Conservation (phyloP, 2,113 vertebrate species). For the Psammodynastes pulverulentus region DNA sequence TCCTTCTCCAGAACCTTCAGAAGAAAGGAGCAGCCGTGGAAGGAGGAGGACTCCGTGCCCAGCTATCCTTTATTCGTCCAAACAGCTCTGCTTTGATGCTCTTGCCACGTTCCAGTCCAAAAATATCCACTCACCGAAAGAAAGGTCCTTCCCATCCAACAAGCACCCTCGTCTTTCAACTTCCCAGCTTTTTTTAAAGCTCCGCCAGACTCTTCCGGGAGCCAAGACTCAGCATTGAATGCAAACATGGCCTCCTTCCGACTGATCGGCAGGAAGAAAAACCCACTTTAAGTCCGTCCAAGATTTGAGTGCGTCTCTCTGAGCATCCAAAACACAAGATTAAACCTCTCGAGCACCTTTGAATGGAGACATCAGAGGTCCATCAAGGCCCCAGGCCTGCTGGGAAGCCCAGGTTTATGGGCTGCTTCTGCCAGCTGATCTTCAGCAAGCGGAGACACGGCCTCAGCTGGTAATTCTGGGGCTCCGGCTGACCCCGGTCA, state of each 20-base stretch:
- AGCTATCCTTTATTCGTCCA: conserved; percentile 8
- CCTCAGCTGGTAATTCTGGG: neutral
- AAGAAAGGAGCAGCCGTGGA: neutral
- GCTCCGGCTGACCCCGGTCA: rapidly evolving
- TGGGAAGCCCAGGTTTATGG: neutral
- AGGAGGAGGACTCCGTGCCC: conserved; percentile 32
- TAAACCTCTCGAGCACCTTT: neutral
- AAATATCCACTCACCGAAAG: neutral
- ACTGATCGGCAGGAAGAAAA: neutral
- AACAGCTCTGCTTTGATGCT: neutral
- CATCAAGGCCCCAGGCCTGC: neutral
- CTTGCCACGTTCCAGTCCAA: neutral
- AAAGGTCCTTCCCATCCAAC: rapidly evolving
- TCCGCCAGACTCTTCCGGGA: neutral
- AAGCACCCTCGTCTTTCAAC: neutral
- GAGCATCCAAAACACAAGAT: neutral
- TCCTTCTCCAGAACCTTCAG: conserved; percentile 39
- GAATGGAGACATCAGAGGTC: neutral
- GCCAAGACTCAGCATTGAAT: neutral
- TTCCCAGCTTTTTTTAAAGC: neutral
- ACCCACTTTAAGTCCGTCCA: neutral
- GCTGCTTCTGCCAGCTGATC: neutral
- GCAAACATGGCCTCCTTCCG: neutral
- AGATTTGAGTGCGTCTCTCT: neutral
- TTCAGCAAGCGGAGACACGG: neutral